Conservation (phyloP, 2,797 vertebrate species). For the Myotis planiceps region DNA sequence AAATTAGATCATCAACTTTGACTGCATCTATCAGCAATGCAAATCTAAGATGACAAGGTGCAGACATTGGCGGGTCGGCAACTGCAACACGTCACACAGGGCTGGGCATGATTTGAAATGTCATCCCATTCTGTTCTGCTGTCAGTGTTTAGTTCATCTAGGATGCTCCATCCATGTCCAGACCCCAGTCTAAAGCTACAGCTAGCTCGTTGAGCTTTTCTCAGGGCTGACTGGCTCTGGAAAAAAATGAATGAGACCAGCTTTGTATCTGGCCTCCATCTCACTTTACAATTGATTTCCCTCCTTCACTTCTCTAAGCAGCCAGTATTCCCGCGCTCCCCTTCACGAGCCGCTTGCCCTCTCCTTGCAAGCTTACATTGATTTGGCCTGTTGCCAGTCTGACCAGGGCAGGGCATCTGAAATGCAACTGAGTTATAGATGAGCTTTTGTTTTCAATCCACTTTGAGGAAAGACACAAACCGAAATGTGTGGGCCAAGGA, state of each 20-base stretch:
- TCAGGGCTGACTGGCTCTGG: background rate
- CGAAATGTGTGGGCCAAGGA: background rate
- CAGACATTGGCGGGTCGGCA: background rate
- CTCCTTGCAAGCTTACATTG: background rate
- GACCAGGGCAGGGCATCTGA: background rate
- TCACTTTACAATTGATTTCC: background rate
- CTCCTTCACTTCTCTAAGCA: background rate
- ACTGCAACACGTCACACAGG: background rate
- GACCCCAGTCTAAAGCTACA: background rate
- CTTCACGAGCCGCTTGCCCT: background rate
- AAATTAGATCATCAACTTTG: constrained; percentile 28
- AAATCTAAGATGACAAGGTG: background rate
- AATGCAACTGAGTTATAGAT: background rate
- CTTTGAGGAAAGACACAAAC: constrained; percentile 11
- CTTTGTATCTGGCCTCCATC: background rate
- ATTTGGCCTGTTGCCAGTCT: background rate
- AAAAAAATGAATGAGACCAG: background rate
- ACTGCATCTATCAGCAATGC: background rate
- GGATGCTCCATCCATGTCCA: constrained; percentile 30
- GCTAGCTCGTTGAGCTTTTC: background rate
- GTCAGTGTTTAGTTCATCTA: background rate
- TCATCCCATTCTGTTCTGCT: background rate
- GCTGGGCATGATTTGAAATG: background rate
- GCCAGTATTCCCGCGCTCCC: background rate
- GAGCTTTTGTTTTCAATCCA: background rate